Conservation (phyloP, 1,140 invertebrate genomes). For the Subanguina moxae region DNA sequence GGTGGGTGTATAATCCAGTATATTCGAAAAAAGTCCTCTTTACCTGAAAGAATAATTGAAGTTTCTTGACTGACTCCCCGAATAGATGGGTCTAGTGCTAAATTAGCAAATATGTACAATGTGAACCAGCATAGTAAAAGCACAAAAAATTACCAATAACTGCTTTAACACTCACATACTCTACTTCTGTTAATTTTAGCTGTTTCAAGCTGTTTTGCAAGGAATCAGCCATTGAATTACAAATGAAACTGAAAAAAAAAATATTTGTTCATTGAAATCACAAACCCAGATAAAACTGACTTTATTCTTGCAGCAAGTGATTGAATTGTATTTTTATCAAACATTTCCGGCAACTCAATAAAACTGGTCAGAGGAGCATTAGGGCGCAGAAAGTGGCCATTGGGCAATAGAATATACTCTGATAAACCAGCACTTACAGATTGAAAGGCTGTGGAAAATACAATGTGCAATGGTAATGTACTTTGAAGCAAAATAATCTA, state of each 20-base stretch:
- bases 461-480: neutral
- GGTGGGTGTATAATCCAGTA: too few species aligned
- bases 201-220: slow-evolving; percentile 18
- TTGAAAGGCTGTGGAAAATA: slow-evolving; percentile 8
- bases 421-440: neutral
- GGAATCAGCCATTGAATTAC: neutral
- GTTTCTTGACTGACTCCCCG: slow-evolving; percentile 32
- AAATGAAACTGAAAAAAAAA: slow-evolving; percentile 12
- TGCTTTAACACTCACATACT: slow-evolving; percentile 54
- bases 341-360: slow-evolving; percentile 3
- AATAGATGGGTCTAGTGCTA: slow-evolving; percentile 48
- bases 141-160: slow-evolving; percentile 32
- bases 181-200: slow-evolving; percentile 34
- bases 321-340: slow-evolving; percentile 3
- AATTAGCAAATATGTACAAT: too few species aligned
- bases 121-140: too few species aligned
- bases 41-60: slow-evolving; percentile 25
- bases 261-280: neutral
- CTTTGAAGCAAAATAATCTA: slow-evolving; percentile 1
- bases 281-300: neutral
- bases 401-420: slow-evolving; percentile 34
- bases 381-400: slow-evolving; percentile 26
- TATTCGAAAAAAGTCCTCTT: too few species aligned
- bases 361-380: neutral
- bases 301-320: neutral